Evolutionary conservation across 2,888 invertebrate genomes (phyloP).

Genomic region (Zeuzera pyrina): DNA sequence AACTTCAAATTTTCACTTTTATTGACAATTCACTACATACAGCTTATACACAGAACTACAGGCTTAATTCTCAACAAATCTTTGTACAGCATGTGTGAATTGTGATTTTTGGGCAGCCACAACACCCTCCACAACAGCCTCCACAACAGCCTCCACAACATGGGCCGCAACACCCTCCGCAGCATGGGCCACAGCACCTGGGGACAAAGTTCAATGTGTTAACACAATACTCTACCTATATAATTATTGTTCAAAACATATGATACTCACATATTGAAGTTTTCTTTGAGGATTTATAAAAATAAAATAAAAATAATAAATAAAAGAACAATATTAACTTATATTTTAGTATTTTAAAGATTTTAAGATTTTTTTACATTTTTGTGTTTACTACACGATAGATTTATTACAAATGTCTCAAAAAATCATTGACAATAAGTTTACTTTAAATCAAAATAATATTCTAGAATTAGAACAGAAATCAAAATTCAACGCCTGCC

Average conservation of each 20-base stretch:
- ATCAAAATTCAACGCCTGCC: too few species aligned
- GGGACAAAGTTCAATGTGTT: not conserved
- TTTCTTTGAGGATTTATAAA: not conserved
- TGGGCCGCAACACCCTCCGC: not conserved
- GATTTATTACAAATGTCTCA: too few species aligned
- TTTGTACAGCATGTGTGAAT: not conserved
- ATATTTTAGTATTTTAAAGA: too few species aligned
- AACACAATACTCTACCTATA: too few species aligned
- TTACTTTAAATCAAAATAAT: too few species aligned
- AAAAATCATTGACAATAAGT: too few species aligned
- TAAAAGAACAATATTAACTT: too few species aligned
- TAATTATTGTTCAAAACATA: not conserved
- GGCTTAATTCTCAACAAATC: slow-evolving; percentile 1
- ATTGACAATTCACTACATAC: slow-evolving; percentile 49
- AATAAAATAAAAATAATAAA: too few species aligned
- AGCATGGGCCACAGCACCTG: not conserved
- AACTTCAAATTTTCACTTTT: slow-evolving; percentile 16
- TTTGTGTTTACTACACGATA: too few species aligned
- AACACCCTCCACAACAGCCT: not conserved
- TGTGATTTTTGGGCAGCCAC: not conserved
- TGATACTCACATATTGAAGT: not conserved
- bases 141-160: too few species aligned
- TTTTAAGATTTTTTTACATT: too few species aligned
- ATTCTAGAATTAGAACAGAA: too few species aligned
- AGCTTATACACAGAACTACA: slow-evolving; percentile 30